These are phyloP conservation scores for Phenganax marumi DNA, from an alignment of 92 coral and sea anemone species.

Conservation along the genomic window DNA sequence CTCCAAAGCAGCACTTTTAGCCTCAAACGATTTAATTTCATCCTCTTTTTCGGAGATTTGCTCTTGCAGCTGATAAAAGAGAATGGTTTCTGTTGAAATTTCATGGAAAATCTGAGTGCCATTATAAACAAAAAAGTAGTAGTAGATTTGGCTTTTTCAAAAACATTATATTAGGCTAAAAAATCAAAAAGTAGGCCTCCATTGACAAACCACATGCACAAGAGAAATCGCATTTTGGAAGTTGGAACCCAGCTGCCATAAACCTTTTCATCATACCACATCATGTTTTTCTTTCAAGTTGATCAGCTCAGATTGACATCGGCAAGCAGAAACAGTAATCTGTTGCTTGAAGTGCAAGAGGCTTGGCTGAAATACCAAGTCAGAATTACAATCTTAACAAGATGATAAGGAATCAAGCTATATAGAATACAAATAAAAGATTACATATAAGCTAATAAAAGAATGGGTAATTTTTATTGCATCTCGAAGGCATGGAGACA, in stretches of 20 bases:
- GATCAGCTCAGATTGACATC: constrained; percentile 68
- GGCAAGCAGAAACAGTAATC: constrained; percentile 70
- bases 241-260: no score
- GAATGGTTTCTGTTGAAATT: not conserved
- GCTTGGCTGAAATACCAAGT: constrained; percentile 53
- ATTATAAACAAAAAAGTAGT: no score
- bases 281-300: constrained; percentile 81
- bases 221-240: no score
- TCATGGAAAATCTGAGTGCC: not conserved
- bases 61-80: constrained; percentile 64
- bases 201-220: no score
- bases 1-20: constrained; percentile 64
- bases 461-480: not conserved
- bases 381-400: not conserved
- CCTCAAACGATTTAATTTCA: constrained; percentile 60
- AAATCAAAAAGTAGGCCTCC: no score
- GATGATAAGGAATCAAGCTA: no score
- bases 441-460: not conserved
- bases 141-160: no score
- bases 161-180: no score
- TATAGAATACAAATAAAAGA: no score
- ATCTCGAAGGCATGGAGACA: not conserved
- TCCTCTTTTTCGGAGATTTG: constrained; percentile 75
- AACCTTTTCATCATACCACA: constrained; percentile 65
- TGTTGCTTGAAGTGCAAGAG: constrained; percentile 70